Percentiles rank a stretch among this genome's conserved stretches.
Evolutionary conservation across 2,888 invertebrate genomes (phyloP).

Genomic region (Xestoiulus laeticollis): DNA sequence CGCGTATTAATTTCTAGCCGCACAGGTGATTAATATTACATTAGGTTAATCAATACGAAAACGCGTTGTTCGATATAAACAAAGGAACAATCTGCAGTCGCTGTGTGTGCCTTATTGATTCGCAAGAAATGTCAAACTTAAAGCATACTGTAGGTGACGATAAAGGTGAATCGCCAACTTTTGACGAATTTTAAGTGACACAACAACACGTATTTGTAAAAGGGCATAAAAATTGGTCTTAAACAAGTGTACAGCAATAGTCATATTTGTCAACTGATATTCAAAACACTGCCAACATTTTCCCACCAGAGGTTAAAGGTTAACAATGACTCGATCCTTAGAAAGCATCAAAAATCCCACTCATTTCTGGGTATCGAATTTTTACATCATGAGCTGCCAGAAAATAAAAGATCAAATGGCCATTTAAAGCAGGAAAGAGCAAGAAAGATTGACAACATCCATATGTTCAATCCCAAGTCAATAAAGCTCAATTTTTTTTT

Average conservation of each 20-base stretch:
- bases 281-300: too few species aligned
- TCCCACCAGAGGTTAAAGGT: background rate
- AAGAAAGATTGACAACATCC: too few species aligned
- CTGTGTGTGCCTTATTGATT: background rate
- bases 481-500: too few species aligned
- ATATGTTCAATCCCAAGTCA: too few species aligned
- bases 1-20: slow-evolving; percentile 22
- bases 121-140: background rate
- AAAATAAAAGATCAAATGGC: background rate
- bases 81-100: background rate
- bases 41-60: background rate
- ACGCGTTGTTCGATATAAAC: slow-evolving; percentile 6
- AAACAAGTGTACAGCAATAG: too few species aligned
- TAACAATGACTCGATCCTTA: background rate
- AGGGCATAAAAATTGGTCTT: too few species aligned
- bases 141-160: background rate
- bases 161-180: background rate
- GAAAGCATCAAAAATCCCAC: background rate
- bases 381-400: background rate
- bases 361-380: background rate
- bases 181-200: background rate
- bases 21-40: background rate
- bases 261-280: too few species aligned
- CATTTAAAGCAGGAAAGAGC: too few species aligned
- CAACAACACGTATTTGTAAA: too few species aligned